Percentiles rank a stretch among this genome's conserved stretches.
These are phyloP conservation scores for Poeciliopsis retropinna DNA, from an alignment of 2,113 vertebrate genomes.

Conservation along the genomic window DNA sequence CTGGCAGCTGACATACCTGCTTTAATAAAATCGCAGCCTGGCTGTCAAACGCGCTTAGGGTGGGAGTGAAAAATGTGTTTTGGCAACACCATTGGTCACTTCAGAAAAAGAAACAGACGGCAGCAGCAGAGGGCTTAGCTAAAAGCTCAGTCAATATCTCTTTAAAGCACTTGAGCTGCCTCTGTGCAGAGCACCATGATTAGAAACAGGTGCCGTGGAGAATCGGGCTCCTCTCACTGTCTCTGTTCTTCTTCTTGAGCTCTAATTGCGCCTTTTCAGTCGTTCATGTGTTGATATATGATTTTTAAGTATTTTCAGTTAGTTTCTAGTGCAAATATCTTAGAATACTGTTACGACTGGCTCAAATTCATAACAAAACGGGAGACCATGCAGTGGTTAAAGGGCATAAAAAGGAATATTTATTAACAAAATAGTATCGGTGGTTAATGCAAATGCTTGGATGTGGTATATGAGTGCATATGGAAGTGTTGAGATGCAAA, in stretches of 20 bases:
- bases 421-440: too few relatives aligned
- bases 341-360: too few relatives aligned
- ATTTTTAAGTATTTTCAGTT: too few relatives aligned
- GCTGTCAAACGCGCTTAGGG: conserved; percentile 65
- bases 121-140: conserved; percentile 54
- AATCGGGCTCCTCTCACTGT: background rate
- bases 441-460: too few relatives aligned
- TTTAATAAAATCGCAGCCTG: conserved; percentile 59
- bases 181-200: conserved; percentile 14
- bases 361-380: too few relatives aligned
- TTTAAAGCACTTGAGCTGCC: conserved; percentile 49
- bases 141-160: conserved; percentile 59
- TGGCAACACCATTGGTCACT: conserved; percentile 55
- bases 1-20: conserved; percentile 62
- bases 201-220: conserved; percentile 4
- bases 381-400: too few relatives aligned
- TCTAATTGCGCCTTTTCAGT: background rate
- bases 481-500: too few relatives aligned
- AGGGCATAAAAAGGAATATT: too few relatives aligned
- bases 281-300: too few relatives aligned
- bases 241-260: background rate
- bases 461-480: too few relatives aligned
- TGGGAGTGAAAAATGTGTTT: conserved; percentile 56
- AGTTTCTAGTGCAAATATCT: too few relatives aligned
- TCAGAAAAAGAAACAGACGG: conserved; percentile 59